Base-by-base conservation (phyloP, 2,888 invertebrate species). In the Leptopilina syphax region DNA sequence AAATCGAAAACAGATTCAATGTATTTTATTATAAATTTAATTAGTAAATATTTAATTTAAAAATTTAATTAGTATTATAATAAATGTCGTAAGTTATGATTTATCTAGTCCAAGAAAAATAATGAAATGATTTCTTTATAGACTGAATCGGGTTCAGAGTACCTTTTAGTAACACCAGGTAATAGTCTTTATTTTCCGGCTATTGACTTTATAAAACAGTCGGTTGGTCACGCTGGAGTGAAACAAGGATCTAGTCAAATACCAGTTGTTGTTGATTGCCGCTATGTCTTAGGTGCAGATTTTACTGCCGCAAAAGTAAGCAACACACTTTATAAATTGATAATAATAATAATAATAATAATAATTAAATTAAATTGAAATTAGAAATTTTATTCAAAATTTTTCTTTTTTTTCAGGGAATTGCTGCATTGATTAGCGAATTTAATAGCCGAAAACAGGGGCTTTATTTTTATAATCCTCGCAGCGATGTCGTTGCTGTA, bases 181-280 rank as follows among this genome's bases (percentile, higher is more conserved):
- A 96, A 96, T 86, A 97, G 96, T 86, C 92, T 96, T 0, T 97
- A 96, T 90, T 97, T 97, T 90, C 97, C 97, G 0, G 96, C 96
- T 0, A 95, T 96, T 24, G 97, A 97, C 89, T 97, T 96, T 92
- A 95, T 97, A 77, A 94, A 96, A 81, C 95, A 95, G 65, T 96
- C 95, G 81, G 95, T 97, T n/a, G 95, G 95, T 65, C 94, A 96
- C 86, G 96, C 95, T 0, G 95, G 95, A 0, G 93, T 94, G 81
- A 94, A 95, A 81, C 94, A 95, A 86, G 96, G 96, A 57, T 95
- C 95, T 83, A 93, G 93, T 85, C 94, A 95, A 88, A 93, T 96
- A 86, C 96, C 97, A 0, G 95, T 97, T 0, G 95, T 97, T 8
- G 94, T 97, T 8, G 97, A 97, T 90, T 97, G 97, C 88, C 93